Conservation (phyloP, 2,888 invertebrate species). For the Sarcophaga carnaria region DNA sequence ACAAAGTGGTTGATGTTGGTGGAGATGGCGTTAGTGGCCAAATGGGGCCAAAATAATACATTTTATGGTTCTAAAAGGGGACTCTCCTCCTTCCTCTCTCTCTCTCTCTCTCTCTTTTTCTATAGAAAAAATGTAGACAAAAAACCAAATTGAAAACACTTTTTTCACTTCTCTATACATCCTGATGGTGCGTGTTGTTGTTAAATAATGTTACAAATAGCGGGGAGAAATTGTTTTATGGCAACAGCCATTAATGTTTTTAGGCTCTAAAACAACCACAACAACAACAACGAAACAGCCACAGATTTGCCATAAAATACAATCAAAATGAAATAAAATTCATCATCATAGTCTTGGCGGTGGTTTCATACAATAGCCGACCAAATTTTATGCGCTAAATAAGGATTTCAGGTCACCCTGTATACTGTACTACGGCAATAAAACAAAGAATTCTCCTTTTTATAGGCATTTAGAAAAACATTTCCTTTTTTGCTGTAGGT, state of each 20-base stretch:
- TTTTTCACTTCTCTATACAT: no score
- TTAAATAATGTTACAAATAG: slow-evolving; percentile 71
- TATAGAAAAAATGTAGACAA: no score
- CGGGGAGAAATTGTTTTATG: slow-evolving; percentile 61
- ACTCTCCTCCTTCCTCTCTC: background rate
- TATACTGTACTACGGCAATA: no score
- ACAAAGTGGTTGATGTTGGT: background rate
- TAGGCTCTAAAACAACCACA: no score
- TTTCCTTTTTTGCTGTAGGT: no score
- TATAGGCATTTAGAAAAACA: no score
- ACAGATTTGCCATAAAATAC: slow-evolving; percentile 1
- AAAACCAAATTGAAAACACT: no score
- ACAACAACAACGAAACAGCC: slow-evolving; percentile 25
- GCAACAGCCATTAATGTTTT: slow-evolving; percentile 47
- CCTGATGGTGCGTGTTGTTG: slow-evolving; percentile 42
- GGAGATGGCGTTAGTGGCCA: background rate
- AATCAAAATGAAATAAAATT: slow-evolving; percentile 24
- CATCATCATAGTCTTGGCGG: background rate
- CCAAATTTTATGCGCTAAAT: no score
- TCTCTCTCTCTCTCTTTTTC: no score
- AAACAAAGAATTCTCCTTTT: no score
- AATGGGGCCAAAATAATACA: background rate
- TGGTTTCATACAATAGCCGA: no score
- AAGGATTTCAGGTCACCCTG: no score
- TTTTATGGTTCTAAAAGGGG: background rate